These are phyloP conservation scores for Puma concolor DNA, from an alignment of 2,113 vertebrate species.

Conservation along the genomic window DNA sequence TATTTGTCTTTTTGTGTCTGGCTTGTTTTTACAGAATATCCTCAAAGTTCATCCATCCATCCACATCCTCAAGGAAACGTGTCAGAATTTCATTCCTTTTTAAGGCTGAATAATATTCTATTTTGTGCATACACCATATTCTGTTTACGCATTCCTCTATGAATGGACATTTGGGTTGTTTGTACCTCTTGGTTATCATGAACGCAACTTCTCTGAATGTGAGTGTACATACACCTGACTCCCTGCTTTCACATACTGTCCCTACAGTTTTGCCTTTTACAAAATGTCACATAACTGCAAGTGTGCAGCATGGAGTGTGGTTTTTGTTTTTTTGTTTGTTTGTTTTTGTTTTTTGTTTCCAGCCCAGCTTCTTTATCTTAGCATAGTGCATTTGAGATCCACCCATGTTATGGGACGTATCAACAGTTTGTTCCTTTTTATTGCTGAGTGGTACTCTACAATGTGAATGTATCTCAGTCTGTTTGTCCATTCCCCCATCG, in stretches of 20 bases:
- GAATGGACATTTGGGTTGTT: background rate
- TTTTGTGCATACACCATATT: no score
- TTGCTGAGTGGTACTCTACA: background rate
- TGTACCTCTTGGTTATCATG: background rate
- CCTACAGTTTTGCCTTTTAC: background rate
- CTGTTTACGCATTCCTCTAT: background rate
- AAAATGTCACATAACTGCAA: background rate
- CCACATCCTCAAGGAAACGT: no score
- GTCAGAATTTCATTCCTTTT: background rate
- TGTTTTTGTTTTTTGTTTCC: no score
- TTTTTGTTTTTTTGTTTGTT: background rate
- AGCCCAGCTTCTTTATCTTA: background rate
- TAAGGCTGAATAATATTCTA: background rate
- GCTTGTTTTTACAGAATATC: background rate
- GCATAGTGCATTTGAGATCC: background rate
- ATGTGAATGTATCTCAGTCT: background rate
- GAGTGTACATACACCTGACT: background rate
- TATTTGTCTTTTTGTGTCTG: background rate
- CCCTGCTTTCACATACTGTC: background rate
- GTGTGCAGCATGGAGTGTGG: accelerated
- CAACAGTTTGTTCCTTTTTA: background rate
- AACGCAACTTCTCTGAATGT: background rate
- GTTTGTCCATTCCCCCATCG: background rate
- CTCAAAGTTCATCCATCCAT: background rate
- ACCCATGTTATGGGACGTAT: background rate